Evolutionary conservation across 2,113 vertebrate genomes (phyloP).

Genomic region (Thalassoma bifasciatum): DNA sequence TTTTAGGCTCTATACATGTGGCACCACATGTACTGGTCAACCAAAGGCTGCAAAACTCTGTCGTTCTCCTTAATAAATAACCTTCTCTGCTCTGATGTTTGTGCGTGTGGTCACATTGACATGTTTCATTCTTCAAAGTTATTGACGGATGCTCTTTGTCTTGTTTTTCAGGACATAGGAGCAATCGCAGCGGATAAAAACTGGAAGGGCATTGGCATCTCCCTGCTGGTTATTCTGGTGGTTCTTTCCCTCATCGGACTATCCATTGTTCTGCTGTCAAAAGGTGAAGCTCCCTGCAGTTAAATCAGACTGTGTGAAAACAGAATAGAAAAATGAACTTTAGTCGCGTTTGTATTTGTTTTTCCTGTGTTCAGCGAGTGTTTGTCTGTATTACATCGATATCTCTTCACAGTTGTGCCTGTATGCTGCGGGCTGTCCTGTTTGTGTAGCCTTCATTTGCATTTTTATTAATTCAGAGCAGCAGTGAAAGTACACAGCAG

Average conservation of each 20-base stretch:
- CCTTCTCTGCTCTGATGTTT: background rate
- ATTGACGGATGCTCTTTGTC: background rate
- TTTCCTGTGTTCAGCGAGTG: background rate
- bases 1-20: no score
- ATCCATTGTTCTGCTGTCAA: conserved; percentile 93
- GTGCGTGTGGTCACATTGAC: background rate
- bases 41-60: background rate
- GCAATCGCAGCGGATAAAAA: conserved; percentile 89
- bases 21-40: no score
- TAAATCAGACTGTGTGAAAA: background rate
- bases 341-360: background rate
- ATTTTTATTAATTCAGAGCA: background rate
- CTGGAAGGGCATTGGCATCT: conserved; percentile 97
- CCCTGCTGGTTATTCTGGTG: conserved; percentile 92
- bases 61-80: background rate
- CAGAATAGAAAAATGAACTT: background rate
- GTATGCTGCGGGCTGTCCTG: background rate
- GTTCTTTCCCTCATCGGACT: conserved; percentile 94
- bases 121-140: background rate
- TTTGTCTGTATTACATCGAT: background rate
- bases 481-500: background rate
- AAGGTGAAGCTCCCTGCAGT: conserved; percentile 81
- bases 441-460: background rate
- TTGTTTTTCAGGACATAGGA: conserved; percentile 85
- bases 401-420: background rate